Conservation (phyloP, 2,888 invertebrate species). For the Nomada ferruginata region DNA sequence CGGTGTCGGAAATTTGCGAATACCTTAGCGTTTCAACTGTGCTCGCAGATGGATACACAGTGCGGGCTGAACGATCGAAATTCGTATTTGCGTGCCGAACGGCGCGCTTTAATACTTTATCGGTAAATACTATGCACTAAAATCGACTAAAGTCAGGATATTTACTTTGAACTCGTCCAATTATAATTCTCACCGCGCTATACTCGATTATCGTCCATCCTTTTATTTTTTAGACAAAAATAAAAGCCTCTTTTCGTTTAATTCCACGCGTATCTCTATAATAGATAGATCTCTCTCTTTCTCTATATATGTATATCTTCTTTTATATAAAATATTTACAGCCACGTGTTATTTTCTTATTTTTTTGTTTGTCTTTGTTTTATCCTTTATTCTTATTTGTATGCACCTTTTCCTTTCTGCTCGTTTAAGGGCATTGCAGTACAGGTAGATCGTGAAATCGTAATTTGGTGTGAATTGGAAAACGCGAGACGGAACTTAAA, state of each 20-base stretch:
- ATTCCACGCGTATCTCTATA: slow-evolving; percentile 53
- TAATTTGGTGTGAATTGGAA: background rate
- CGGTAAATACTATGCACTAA: slow-evolving; percentile 44
- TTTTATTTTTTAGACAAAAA: slow-evolving; percentile 48
- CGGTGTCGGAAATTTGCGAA: background rate
- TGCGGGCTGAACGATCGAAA: slow-evolving; percentile 12
- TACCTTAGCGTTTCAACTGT: background rate
- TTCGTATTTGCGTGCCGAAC: slow-evolving; percentile 7
- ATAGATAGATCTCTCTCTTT: slow-evolving; percentile 51
- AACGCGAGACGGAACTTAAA: slow-evolving; percentile 8
- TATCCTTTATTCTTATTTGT: slow-evolving; percentile 5
- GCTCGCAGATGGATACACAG: slow-evolving; percentile 17
- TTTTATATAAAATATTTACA: slow-evolving; percentile 56
- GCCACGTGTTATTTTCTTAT: slow-evolving; percentile 38
- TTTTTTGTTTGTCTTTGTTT: background rate
- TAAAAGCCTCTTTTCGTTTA: slow-evolving; percentile 49
- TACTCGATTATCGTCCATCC: slow-evolving; percentile 32
- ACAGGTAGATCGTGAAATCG: slow-evolving; percentile 24
- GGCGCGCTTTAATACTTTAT: slow-evolving; percentile 37
- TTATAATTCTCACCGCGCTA: slow-evolving; percentile 6
- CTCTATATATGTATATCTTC: slow-evolving; percentile 38
- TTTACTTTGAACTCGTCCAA: slow-evolving; percentile 22
- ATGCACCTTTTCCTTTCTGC: slow-evolving; percentile 15
- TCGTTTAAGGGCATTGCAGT: slow-evolving; percentile 37
- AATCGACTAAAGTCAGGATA: slow-evolving; percentile 45